These are phyloP conservation scores for Gortyna flavago DNA, from an alignment of 2,888 invertebrate species.

Conservation along the genomic window DNA sequence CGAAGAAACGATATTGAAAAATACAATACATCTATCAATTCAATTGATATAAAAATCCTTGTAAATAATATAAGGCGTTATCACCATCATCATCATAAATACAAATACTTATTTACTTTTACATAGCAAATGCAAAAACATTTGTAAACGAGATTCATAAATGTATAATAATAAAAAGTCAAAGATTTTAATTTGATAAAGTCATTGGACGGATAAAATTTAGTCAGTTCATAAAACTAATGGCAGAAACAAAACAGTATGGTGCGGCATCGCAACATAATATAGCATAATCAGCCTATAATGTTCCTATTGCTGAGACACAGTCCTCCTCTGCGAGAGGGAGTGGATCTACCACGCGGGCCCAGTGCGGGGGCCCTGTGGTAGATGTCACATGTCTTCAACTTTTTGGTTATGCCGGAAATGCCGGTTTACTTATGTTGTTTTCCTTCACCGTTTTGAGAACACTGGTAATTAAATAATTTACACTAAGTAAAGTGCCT, in stretches of 20 bases:
- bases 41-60: constrained; percentile 2
- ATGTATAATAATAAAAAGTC: background rate
- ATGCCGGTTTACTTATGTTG: background rate
- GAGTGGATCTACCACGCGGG: background rate
- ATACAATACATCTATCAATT: background rate
- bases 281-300: too few species aligned
- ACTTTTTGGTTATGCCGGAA: background rate
- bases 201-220: constrained; percentile 39
- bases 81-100: background rate
- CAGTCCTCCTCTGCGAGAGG: background rate
- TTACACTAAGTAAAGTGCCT: background rate
- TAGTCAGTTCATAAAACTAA: constrained; percentile 45
- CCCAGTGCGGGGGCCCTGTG: background rate
- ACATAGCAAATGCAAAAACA: constrained; percentile 32
- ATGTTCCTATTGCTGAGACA: too few species aligned
- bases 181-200: background rate
- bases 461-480: background rate
- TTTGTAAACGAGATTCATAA: constrained; percentile 30
- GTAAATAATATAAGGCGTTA: background rate
- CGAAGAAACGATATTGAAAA: background rate
- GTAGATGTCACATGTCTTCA: background rate
- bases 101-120: background rate
- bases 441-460: background rate
- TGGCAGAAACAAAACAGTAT: background rate
- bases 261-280: background rate